Conservation (phyloP, 2,113 vertebrate genomes). For the Potamarius usumacintae region DNA sequence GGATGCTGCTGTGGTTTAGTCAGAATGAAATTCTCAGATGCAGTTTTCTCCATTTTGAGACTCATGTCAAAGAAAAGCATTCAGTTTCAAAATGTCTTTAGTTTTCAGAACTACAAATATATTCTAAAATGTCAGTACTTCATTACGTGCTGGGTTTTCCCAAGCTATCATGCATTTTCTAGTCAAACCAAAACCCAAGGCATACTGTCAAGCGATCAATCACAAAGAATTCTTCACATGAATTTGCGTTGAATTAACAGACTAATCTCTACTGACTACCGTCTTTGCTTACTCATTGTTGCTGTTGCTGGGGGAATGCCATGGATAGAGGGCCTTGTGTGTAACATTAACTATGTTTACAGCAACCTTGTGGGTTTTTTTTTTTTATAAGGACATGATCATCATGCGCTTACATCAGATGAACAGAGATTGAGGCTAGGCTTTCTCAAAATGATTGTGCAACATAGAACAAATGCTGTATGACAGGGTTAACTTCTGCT, state of each 20-base stretch:
- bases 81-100: not conserved
- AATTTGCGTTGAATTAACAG: not conserved
- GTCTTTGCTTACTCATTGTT: not conserved
- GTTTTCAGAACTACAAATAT: not conserved
- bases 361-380: not conserved
- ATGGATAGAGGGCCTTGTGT: not conserved
- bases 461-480: not conserved
- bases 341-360: not conserved
- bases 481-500: not conserved
- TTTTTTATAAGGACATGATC: slow-evolving; percentile 33
- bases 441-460: not conserved
- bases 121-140: not conserved
- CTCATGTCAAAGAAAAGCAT: not conserved
- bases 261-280: not conserved
- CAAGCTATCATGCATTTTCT: not conserved
- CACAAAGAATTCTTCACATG: not conserved
- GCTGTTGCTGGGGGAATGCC: slow-evolving; percentile 1
- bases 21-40: not conserved
- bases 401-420: slow-evolving; percentile 48
- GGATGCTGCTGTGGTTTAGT: not conserved
- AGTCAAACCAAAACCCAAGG: not conserved
- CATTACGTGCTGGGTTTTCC: not conserved
- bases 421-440: not conserved
- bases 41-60: not conserved
- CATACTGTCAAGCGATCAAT: not conserved